A percentile compares a stretch with the other conserved stretches of the same genome.
Evolutionary conservation across 2,797 vertebrate species (phyloP).

Genomic region (Silurus aristotelis): DNA sequence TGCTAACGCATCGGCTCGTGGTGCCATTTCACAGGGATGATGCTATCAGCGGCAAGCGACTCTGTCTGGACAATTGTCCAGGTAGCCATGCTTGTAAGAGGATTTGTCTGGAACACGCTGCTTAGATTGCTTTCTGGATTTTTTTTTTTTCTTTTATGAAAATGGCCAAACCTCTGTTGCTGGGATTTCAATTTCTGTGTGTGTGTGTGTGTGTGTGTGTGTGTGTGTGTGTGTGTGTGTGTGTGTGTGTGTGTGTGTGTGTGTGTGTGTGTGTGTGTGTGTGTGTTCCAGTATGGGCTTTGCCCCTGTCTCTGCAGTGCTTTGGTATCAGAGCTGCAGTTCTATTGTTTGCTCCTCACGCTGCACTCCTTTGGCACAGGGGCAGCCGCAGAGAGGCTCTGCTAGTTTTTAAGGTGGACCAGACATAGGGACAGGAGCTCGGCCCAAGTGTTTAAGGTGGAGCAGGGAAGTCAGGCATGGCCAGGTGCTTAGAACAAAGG

Average conservation of each 20-base stretch:
- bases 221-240: constrained; percentile 17
- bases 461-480: neutral
- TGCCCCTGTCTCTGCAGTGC: constrained; percentile 50
- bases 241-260: constrained; percentile 11
- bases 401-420: constrained; percentile 51
- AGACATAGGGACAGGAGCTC: constrained; percentile 1
- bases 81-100: constrained; percentile 38
- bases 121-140: constrained; percentile 44
- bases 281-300: constrained; percentile 38
- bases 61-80: constrained; percentile 36
- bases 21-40: constrained; percentile 1
- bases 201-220: constrained; percentile 3
- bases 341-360: constrained; percentile 51
- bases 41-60: neutral
- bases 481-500: constrained; percentile 50
- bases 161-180: constrained; percentile 27
- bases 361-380: constrained; percentile 49
- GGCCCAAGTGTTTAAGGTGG: constrained; percentile 42
- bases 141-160: constrained; percentile 7
- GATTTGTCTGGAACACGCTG: constrained; percentile 46
- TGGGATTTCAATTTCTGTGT: neutral
- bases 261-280: neutral
- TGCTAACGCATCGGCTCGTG: neutral
- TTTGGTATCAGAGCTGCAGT: constrained; percentile 47
- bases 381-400: constrained; percentile 40